These are phyloP conservation scores for Solenodon paradoxus DNA, from an alignment of 2,113 vertebrate species.

Conservation along the genomic window DNA sequence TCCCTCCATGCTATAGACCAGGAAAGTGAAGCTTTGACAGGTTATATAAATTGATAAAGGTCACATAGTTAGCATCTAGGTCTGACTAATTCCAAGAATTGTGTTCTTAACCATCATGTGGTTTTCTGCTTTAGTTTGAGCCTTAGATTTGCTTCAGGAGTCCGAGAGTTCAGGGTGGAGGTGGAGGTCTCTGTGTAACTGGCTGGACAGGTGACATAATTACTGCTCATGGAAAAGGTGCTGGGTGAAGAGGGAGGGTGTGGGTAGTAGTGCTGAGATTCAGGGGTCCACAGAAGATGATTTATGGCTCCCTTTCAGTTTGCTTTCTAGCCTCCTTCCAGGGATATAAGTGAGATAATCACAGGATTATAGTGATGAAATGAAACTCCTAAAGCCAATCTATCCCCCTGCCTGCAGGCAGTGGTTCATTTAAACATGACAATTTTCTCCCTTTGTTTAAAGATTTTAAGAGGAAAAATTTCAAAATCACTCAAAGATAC, in stretches of 20 bases:
- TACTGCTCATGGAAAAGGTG: neutral
- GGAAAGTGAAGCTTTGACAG: neutral
- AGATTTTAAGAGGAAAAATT: constrained; percentile 72
- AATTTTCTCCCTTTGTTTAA: constrained; percentile 73
- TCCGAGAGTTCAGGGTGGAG: neutral
- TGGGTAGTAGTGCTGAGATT: neutral
- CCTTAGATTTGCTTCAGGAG: neutral
- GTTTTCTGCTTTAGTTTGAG: neutral
- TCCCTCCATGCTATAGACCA: neutral
- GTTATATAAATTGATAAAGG: neutral
- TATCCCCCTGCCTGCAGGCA: constrained; percentile 62
- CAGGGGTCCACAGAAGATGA: constrained; percentile 41
- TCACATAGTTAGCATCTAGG: neutral
- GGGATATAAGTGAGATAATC: constrained; percentile 65
- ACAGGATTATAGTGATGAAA: constrained; percentile 72
- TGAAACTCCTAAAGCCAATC: constrained; percentile 70
- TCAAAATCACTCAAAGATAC: constrained; percentile 63
- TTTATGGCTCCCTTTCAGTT: constrained; percentile 68
- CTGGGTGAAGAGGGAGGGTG: neutral
- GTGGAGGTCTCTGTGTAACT: neutral
- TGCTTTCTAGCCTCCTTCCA: constrained; percentile 52
- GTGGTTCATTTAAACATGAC: constrained; percentile 63
- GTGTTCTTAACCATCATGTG: neutral
- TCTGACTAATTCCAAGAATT: neutral
- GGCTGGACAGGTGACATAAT: neutral